Evolutionary conservation across 2,797 vertebrate species (phyloP).

Genomic region (Dendrocincla fuliginosa): DNA sequence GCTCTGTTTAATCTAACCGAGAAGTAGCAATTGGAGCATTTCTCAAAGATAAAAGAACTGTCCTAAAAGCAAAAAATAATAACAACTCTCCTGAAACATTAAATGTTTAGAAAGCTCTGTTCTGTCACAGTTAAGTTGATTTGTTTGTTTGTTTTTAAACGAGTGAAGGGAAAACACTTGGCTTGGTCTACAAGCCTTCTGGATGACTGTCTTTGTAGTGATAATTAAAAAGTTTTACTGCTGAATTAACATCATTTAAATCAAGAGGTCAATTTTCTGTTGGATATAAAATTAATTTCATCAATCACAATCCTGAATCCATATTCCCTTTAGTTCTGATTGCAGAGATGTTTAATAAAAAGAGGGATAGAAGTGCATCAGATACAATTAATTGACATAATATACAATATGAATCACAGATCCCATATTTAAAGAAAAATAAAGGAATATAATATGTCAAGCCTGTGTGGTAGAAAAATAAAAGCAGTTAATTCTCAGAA

Average conservation of each 20-base stretch:
- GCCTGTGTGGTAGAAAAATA: not conserved
- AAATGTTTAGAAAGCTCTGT: not conserved
- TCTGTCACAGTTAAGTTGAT: not conserved
- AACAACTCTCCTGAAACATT: accelerated
- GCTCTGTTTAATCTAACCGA: not conserved
- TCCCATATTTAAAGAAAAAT: not conserved
- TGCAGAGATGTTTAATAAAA: not conserved
- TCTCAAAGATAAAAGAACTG: not conserved
- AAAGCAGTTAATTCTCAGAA: constrained; percentile 26
- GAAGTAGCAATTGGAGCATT: not conserved
- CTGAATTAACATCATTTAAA: not conserved
- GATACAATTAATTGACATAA: not conserved
- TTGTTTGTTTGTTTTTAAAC: not conserved
- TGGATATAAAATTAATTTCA: not conserved
- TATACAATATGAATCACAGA: not conserved
- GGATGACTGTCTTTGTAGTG: not conserved
- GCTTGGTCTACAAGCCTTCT: not conserved
- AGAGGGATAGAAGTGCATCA: accelerated
- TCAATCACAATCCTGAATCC: not conserved
- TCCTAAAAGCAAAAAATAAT: not conserved
- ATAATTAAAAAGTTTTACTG: not conserved
- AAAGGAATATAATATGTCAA: not conserved
- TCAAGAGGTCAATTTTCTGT: not conserved
- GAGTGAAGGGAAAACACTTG: not conserved
- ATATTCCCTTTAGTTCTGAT: not conserved